These are phyloP conservation scores for Brenthis daphne DNA, from an alignment of 2,888 invertebrate species.

Conservation along the genomic window DNA sequence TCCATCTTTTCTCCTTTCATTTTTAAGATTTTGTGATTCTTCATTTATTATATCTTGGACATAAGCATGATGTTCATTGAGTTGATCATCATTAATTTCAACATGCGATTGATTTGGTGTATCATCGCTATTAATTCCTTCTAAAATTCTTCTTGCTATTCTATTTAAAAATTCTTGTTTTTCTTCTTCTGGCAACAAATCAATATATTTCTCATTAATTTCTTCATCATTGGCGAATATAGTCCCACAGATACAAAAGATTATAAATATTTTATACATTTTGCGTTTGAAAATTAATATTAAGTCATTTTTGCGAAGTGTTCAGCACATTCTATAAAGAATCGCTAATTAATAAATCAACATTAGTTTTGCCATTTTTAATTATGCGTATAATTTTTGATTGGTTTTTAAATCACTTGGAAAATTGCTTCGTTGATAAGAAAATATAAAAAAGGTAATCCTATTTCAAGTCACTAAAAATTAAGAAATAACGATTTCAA, in stretches of 20 bases:
- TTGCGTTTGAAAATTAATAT: constrained; percentile 38
- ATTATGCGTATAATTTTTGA: constrained; percentile 35
- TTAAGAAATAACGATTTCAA: too few relatives aligned
- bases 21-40: constrained; percentile 51
- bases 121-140: constrained; percentile 51
- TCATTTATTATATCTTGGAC: constrained; percentile 58
- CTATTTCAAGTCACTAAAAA: too few relatives aligned
- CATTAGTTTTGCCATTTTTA: constrained; percentile 33
- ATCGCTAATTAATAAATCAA: constrained; percentile 31
- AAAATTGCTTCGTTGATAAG: constrained; percentile 24
- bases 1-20: constrained; percentile 25
- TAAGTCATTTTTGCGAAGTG: constrained; percentile 41
- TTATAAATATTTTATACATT: constrained; percentile 47
- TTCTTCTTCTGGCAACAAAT: constrained; percentile 61
- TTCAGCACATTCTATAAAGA: not conserved
- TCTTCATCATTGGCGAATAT: constrained; percentile 41
- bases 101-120: constrained; percentile 42
- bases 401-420: constrained; percentile 20
- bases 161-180: constrained; percentile 62
- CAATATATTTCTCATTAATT: constrained; percentile 61
- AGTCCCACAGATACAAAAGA: constrained; percentile 41
- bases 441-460: not conserved
- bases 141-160: constrained; percentile 61
- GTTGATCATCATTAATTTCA: constrained; percentile 53
- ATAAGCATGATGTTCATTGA: constrained; percentile 55